Evolutionary conservation across 2,797 vertebrate genomes (phyloP), one percentile per base, ranked within the genome.

Genomic region (Sebastes goodei): DNA sequence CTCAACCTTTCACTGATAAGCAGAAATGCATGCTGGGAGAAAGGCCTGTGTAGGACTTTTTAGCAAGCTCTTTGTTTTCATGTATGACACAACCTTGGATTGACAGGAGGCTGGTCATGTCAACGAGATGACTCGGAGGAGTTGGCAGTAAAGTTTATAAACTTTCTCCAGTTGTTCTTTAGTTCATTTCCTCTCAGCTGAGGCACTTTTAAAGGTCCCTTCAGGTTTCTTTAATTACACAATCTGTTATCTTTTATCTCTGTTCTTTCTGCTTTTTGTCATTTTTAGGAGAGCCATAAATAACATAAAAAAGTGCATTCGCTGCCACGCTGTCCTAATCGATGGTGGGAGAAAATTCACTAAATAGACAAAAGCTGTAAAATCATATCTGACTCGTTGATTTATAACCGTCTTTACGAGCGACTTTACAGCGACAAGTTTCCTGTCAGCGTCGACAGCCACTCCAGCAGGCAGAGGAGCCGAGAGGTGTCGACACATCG

Each of bases 271-370:
- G 73, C 69, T 78, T 85, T 82, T 71, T 60, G 75, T 82, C 75
- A 82, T 52, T 84, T 90, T 92, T 84, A 86, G 59, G 84, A 80
- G 21, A 12, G 72, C n/a, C 9, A 62, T 90, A 88, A 90, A 89
- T 70, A 35, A 56, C 3, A 20, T 6, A 30, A 46, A 35, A 70
- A 70, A 55, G 29, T 33, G 49, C 49, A 0, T 66, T 25, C 1
- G n/a, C 64, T 4, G 55, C 80, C 86, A 64, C 42, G 0, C 35
- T 4, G 20, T 67, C 76, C 73, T 73, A 61, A 81, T 82, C 49
- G 57, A 81, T 46, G 52, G 55, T 2, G 60, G 74, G 66, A 80
- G 81, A 76, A 52, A n/a, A 76, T 78, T 84, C 74, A 73, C 78
- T 78, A 78, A 88, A 87, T 23, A 83, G 80, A 76, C 71, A 61